These are phyloP conservation scores for Choristoneura fumiferana DNA, from an alignment of 1,140 invertebrate genomes.

Conservation along the genomic window DNA sequence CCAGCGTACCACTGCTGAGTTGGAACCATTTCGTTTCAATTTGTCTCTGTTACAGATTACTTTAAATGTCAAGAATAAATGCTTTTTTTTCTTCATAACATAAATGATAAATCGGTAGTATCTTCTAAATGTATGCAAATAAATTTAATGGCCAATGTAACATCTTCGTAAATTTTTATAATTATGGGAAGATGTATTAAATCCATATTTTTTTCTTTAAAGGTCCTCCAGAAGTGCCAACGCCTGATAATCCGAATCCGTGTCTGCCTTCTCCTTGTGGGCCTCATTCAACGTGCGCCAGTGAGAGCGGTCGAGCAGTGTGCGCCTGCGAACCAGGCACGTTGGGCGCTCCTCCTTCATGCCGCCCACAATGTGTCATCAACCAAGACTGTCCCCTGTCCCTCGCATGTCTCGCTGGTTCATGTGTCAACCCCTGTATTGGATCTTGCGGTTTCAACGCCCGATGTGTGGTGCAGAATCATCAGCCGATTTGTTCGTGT, in stretches of 20 bases:
- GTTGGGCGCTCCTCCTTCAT: slow-evolving; percentile 90
- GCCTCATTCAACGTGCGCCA: slow-evolving; percentile 87
- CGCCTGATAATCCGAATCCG: slow-evolving; percentile 73
- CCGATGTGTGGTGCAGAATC: slow-evolving; percentile 86
- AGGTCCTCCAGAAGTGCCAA: slow-evolving; percentile 46
- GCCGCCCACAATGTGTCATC: slow-evolving; percentile 88
- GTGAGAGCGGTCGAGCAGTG: slow-evolving; percentile 83
- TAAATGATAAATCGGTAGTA: no score
- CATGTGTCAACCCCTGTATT: slow-evolving; percentile 89
- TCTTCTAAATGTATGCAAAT: no score
- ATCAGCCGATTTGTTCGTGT: slow-evolving; percentile 88
- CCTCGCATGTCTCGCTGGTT: slow-evolving; percentile 87
- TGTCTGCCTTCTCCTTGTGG: slow-evolving; percentile 91
- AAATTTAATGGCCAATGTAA: no score
- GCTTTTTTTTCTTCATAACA: no score
- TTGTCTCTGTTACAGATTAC: no score
- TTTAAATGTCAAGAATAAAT: no score
- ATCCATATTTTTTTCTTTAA: slow-evolving; percentile 22
- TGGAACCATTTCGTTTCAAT: no score
- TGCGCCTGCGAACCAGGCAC: slow-evolving; percentile 89
- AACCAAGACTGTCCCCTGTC: slow-evolving; percentile 89
- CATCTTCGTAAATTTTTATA: no score
- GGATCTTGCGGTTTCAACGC: slow-evolving; percentile 92
- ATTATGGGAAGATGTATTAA: no score
- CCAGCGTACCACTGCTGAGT: no score